These are phyloP conservation scores for Gymnobelideus leadbeateri DNA, from an alignment of 2,113 vertebrate genomes.

Conservation along the genomic window DNA sequence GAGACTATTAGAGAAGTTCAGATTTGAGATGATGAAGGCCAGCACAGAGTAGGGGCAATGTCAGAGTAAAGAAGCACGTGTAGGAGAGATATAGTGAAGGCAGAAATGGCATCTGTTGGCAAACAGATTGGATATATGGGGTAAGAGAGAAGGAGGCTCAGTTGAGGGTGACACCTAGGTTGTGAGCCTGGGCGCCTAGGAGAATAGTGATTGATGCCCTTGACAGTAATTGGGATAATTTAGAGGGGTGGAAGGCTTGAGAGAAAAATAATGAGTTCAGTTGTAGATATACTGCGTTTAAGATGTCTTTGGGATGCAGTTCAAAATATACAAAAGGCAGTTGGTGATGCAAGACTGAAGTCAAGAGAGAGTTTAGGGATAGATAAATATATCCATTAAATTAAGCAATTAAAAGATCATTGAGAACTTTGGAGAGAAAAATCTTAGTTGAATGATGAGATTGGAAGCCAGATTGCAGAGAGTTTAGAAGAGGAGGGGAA, in stretches of 20 bases:
- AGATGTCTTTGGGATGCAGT: neutral
- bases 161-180: neutral
- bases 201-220: neutral
- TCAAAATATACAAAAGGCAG: neutral
- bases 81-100: too few species aligned
- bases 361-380: too few species aligned
- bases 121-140: neutral
- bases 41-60: neutral
- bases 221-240: neutral
- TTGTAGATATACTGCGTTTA: neutral
- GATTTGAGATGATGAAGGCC: too few species aligned
- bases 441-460: too few species aligned
- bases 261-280: neutral
- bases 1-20: too few species aligned
- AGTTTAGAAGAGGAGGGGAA: too few species aligned
- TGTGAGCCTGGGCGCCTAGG: too few species aligned
- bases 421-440: too few species aligned
- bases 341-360: too few species aligned
- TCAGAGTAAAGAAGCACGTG: neutral
- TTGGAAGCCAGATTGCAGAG: too few species aligned
- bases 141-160: neutral
- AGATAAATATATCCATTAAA: too few species aligned
- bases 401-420: too few species aligned
- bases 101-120: neutral
- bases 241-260: neutral